A percentile compares a stretch with the other conserved stretches of the same genome.
Conservation (phyloP, 1,140 invertebrate genomes). For the Macrocentrus cingulum region DNA sequence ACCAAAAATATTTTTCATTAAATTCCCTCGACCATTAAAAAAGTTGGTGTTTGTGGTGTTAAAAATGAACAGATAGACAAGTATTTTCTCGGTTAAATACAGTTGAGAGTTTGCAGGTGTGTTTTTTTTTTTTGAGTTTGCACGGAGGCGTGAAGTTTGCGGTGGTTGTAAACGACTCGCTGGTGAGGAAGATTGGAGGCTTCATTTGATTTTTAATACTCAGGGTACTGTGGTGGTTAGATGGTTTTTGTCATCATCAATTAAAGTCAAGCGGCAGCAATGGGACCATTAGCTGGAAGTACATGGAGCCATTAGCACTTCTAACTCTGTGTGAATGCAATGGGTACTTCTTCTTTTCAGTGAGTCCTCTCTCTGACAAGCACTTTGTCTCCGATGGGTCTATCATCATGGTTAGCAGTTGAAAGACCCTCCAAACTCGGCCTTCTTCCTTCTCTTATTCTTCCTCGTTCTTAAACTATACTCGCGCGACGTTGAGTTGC, state of each 20-base stretch:
- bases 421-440: slow-evolving; percentile 6
- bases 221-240: neutral
- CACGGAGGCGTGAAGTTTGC: too few relatives aligned
- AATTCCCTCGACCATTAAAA: too few relatives aligned
- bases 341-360: neutral
- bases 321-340: slow-evolving; percentile 5
- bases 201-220: neutral
- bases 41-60: too few relatives aligned
- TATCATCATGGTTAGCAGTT: slow-evolving; percentile 10
- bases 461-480: neutral
- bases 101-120: too few relatives aligned
- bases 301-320: slow-evolving; percentile 7
- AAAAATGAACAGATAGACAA: too few relatives aligned
- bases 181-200: too few relatives aligned
- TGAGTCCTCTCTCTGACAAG: neutral
- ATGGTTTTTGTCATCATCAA: neutral
- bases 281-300: slow-evolving; percentile 1
- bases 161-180: too few relatives aligned
- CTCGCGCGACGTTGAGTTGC: neutral
- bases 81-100: too few relatives aligned
- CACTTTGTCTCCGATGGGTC: slow-evolving; percentile 1
- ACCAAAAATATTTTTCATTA: too few relatives aligned
- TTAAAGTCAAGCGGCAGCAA: neutral
- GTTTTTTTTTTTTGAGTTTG: too few relatives aligned
- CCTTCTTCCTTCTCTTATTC: neutral